phyloP scores from a whole-genome alignment of 2,113 vertebrate genomes.

The Callocephalon fimbriatum region DNA sequence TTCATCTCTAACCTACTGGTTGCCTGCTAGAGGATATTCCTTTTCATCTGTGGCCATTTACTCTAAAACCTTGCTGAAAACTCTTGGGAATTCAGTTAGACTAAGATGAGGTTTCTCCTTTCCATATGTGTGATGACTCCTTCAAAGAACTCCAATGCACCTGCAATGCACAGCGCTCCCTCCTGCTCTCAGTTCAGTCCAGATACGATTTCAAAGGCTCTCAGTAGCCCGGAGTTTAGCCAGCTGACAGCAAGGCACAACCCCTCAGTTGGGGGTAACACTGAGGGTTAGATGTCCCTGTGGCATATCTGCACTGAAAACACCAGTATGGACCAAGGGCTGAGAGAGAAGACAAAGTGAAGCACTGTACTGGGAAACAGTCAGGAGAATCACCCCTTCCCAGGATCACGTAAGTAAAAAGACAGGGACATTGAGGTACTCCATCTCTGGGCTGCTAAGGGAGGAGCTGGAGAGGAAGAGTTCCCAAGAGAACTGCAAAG shows the following conservation, averaged over 20 bases:
- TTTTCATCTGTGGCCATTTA: background rate
- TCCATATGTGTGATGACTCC: rapidly evolving
- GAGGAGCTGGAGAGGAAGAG: background rate
- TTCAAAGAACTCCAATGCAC: background rate
- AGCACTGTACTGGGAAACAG: background rate
- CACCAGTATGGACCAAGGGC: background rate
- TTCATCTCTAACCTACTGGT: background rate
- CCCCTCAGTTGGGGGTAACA: background rate
- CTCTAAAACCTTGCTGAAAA: background rate
- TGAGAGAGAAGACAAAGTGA: background rate
- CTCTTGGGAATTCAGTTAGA: background rate
- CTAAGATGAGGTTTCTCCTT: background rate
- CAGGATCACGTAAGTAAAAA: background rate
- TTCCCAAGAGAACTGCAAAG: background rate
- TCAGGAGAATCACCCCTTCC: background rate
- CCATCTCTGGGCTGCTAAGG: background rate
- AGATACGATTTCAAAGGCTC: background rate
- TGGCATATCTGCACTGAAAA: rapidly evolving
- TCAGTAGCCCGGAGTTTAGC: background rate
- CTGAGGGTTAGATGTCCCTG: rapidly evolving
- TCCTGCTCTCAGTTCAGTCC: background rate
- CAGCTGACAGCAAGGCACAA: background rate
- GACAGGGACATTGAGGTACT: background rate
- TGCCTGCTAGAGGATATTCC: background rate
- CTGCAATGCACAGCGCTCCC: background rate